A percentile compares a stretch with the other conserved stretches of the same genome.
Evolutionary conservation across 2,888 invertebrate species (phyloP).

Genomic region (Andrena bucephala): DNA sequence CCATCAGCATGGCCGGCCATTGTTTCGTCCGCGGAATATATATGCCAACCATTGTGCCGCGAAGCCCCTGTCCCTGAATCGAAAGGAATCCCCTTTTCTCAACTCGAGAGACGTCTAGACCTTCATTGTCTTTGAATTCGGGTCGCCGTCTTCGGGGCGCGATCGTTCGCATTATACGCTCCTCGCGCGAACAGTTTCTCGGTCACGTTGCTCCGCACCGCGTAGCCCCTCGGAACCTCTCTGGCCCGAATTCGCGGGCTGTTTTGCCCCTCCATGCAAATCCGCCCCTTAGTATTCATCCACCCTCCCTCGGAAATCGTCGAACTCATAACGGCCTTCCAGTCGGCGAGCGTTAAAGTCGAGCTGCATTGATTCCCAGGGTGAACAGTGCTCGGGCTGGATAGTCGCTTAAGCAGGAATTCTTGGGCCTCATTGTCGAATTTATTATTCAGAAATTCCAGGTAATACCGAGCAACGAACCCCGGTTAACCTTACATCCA

Average conservation of each 20-base stretch:
- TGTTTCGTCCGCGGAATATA: slow-evolving; percentile 60
- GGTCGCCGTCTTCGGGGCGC: slow-evolving; percentile 60
- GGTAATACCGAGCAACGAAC: no score
- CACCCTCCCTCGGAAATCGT: no score
- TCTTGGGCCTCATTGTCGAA: no score
- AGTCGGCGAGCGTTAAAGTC: no score
- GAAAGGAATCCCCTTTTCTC: slow-evolving; percentile 66
- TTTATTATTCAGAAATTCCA: no score
- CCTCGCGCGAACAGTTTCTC: slow-evolving; percentile 11
- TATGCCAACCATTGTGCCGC: slow-evolving; percentile 67
- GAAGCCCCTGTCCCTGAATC: slow-evolving; percentile 61
- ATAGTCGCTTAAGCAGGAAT: no score
- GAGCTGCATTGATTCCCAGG: no score
- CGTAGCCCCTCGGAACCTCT: neutral
- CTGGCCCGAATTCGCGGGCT: neutral
- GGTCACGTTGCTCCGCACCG: neutral
- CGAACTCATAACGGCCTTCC: no score
- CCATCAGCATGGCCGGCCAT: slow-evolving; percentile 23
- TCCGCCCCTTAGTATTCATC: no score
- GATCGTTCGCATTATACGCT: neutral
- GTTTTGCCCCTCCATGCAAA: no score
- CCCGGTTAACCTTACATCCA: no score
- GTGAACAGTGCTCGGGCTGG: no score
- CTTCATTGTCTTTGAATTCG: slow-evolving; percentile 72
- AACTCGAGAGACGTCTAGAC: slow-evolving; percentile 46